Conservation (phyloP, 1,140 invertebrate species). For the Nephila pilipes region DNA sequence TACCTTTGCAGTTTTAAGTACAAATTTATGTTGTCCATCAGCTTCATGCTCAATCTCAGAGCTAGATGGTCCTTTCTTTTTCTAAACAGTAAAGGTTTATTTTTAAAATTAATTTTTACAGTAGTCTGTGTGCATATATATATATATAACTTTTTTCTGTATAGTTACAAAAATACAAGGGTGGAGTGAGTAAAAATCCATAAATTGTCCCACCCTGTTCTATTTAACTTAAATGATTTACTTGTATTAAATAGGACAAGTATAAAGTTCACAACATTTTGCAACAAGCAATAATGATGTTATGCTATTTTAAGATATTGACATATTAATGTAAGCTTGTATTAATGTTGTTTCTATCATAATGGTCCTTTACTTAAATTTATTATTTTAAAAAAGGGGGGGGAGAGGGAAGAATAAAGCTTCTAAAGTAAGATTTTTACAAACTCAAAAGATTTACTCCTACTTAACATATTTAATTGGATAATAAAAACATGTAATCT, state of each 20-base stretch:
- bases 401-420: neutral
- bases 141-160: neutral
- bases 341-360: neutral
- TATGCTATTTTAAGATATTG: neutral
- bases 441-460: no score
- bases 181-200: neutral
- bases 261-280: neutral
- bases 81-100: neutral
- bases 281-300: neutral
- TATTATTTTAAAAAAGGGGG: neutral
- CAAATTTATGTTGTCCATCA: constrained; percentile 57
- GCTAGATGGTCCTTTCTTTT: neutral
- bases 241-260: neutral
- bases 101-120: neutral
- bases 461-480: no score
- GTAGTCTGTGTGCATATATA: neutral
- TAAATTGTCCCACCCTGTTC: neutral
- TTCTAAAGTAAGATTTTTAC: no score
- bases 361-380: neutral
- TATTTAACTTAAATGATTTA: neutral
- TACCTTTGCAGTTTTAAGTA: constrained; percentile 67
- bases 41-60: constrained; percentile 44
- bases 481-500: no score
- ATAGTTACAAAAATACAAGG: neutral
- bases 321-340: neutral